These are phyloP conservation scores for Tethya wilhelma DNA, from an alignment of 37 sponge, comb jelly and placozoan genomes.

Conservation along the genomic window DNA sequence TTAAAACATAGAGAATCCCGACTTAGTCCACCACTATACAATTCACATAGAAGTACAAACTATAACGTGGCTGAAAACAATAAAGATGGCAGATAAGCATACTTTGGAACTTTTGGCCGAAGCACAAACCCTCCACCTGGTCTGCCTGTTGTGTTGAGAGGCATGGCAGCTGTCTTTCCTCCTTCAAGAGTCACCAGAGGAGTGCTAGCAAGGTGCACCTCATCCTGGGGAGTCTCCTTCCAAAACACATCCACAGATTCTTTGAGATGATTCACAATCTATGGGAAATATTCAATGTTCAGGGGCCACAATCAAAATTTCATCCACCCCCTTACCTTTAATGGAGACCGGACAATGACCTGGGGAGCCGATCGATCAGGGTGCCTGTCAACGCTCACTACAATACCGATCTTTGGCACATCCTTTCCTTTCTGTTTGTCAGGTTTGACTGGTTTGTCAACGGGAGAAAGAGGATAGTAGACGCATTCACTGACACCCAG, in stretches of 20 bases:
- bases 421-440: not conserved
- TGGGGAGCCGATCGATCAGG: not conserved
- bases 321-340: slow-evolving; percentile 35
- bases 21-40: not conserved
- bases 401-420: slow-evolving; percentile 67
- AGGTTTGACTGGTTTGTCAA: not conserved
- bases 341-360: slow-evolving; percentile 50
- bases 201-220: not conserved
- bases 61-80: not conserved
- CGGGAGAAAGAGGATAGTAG: slow-evolving; percentile 54
- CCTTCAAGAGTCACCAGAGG: not conserved
- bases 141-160: slow-evolving; percentile 1
- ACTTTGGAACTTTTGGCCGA: not conserved
- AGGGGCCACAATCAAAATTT: not conserved
- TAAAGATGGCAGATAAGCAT: not conserved
- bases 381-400: slow-evolving; percentile 49
- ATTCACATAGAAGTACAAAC: no score
- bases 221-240: not conserved
- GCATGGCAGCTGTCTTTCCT: slow-evolving; percentile 1
- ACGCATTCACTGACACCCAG: slow-evolving; percentile 26
- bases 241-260: slow-evolving; percentile 9
- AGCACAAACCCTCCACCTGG: not conserved
- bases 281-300: not conserved
- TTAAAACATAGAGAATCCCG: not conserved
- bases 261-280: slow-evolving; percentile 18